These are phyloP conservation scores for Notolepis coatsorum DNA, from an alignment of 2,797 vertebrate genomes.

Conservation along the genomic window DNA sequence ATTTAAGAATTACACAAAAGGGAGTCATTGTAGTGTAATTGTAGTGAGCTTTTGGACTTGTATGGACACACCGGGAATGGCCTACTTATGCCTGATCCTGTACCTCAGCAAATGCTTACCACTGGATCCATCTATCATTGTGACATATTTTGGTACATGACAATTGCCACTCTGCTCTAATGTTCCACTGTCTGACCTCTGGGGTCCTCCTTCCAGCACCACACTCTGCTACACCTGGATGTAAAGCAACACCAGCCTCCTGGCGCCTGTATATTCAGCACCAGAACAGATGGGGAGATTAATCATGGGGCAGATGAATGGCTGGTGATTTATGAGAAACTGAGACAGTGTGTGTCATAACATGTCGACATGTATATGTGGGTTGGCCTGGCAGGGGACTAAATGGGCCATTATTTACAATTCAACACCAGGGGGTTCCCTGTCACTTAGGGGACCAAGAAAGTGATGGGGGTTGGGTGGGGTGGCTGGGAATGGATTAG, in stretches of 20 bases:
- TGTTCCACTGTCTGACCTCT: slow-evolving; percentile 44
- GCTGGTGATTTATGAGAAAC: slow-evolving; percentile 65
- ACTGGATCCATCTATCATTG: slow-evolving; percentile 66
- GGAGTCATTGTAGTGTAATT: background rate
- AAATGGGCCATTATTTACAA: slow-evolving; percentile 62
- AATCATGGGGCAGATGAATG: slow-evolving; percentile 60
- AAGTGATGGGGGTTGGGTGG: slow-evolving; percentile 15
- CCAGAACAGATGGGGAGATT: slow-evolving; percentile 63
- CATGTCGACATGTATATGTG: slow-evolving; percentile 60
- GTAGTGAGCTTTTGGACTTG: slow-evolving; percentile 17
- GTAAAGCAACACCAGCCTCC: slow-evolving; percentile 59
- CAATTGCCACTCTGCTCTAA: slow-evolving; percentile 62
- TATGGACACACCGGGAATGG: background rate
- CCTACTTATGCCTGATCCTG: slow-evolving; percentile 30
- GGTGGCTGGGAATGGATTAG: slow-evolving; percentile 40
- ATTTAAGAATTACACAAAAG: too few relatives aligned
- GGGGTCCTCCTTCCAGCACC: slow-evolving; percentile 27
- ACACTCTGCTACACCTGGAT: slow-evolving; percentile 59
- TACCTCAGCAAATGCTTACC: slow-evolving; percentile 34
- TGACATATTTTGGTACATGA: slow-evolving; percentile 70
- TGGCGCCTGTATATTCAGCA: slow-evolving; percentile 66
- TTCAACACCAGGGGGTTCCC: slow-evolving; percentile 32
- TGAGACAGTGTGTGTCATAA: slow-evolving; percentile 73
- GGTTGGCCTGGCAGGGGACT: slow-evolving; percentile 39
- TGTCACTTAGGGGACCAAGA: slow-evolving; percentile 27